Evolutionary conservation across 2,888 invertebrate species (phyloP), one percentile per base, ranked within the genome.

Genomic region (Myathropa florea): DNA sequence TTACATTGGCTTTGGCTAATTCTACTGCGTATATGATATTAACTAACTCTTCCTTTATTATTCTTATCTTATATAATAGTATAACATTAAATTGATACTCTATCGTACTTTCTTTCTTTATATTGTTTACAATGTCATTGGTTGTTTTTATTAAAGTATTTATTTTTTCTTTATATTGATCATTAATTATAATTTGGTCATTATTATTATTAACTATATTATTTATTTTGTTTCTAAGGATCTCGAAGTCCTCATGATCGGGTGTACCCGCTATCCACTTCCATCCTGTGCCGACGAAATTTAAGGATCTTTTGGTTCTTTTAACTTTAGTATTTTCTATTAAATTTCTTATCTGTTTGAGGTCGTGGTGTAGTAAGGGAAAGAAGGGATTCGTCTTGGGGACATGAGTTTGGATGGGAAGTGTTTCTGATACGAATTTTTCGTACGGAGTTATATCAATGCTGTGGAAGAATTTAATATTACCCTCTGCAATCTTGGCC

Each of bases 271-370:
- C 64, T 14, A 76, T 46, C 67, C 67, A 68, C 26, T 68, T 68
- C 55, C 61, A 68, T 53, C 53, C 53, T 57, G 55, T 79, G 14
- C 83, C 79, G 14, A 83, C 60, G 9, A 81, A 63, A 65, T 81
- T 72, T 53, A 85, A 18, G 26, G 76, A 75, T 60, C 71, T 72
- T 76, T 53, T 71, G 14, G n/a, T 24, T 23, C 57, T 67, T 46
- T 68, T 82, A 55, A 55, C 55, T 53, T 53, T 53, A 9, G 21
- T 53, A 46, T 55, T 55, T 55, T 55, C 14, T 12, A 53, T 7
- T 9, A 14, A 14, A 53, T 53, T 14, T 53, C 14, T 2, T 53
- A 46, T 46, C 46, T 46, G 46, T 30, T 30, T 6, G 1, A 53
- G 14, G 12, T 53, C n/a, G 2, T 7, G 4, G 7, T 33, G 6